Conservation (phyloP, 2,888 invertebrate genomes). For the Ceratothoa steindachneri region DNA sequence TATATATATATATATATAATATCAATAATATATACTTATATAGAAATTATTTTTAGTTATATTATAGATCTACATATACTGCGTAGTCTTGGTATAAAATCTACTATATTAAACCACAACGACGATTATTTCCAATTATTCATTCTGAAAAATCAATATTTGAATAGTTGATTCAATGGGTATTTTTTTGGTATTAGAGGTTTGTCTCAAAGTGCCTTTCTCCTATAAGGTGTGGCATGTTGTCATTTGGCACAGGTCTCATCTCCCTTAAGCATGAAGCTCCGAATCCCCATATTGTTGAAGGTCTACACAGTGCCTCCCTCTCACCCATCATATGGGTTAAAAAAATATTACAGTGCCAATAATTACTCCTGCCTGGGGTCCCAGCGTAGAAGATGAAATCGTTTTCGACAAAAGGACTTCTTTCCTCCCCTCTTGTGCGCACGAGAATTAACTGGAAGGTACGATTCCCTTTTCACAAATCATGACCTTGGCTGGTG, state of each 20-base stretch:
- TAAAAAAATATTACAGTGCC: conserved; percentile 49
- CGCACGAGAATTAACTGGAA: conserved; percentile 26
- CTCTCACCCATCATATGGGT: conserved; percentile 46
- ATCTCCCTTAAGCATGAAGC: conserved; percentile 37
- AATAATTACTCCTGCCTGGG: conserved; percentile 59
- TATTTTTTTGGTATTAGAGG: conserved; percentile 31
- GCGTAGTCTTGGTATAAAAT: too few species aligned
- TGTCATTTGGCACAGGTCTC: conserved; percentile 31
- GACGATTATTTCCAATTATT: too few species aligned
- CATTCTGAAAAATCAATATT: neutral
- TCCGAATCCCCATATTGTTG: conserved; percentile 31
- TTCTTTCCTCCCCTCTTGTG: conserved; percentile 16
- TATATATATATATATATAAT: conserved; percentile 14
- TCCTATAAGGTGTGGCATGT: conserved; percentile 38
- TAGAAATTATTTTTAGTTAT: too few species aligned
- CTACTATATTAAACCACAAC: neutral
- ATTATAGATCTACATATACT: too few species aligned
- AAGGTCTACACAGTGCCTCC: conserved; percentile 32
- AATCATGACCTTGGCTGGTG: conserved; percentile 40
- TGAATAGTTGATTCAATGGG: too few species aligned
- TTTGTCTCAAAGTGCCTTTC: conserved; percentile 36
- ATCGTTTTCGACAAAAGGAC: conserved; percentile 32
- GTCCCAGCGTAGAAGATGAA: conserved; percentile 42
- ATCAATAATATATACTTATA: neutral
- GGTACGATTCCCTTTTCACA: conserved; percentile 37